Evolutionary conservation across 2,797 vertebrate genomes (phyloP), one percentile per base, ranked within the genome.

Genomic region (Anguilla pacifica): DNA sequence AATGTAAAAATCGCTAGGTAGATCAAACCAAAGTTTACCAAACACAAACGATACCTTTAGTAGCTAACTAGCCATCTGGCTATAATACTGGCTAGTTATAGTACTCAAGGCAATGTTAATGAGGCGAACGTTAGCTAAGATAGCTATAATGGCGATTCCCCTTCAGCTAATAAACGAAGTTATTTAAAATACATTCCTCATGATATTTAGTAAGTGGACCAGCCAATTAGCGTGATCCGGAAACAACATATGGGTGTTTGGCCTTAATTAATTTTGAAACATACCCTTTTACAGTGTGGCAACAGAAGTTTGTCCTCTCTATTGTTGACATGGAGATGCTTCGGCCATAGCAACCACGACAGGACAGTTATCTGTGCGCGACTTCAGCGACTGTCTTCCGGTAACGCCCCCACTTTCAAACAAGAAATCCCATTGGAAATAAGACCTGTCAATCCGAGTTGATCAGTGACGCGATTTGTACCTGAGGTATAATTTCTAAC

Each of bases 271-370:
- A 82, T 10, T 82, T 51, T 82, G 46, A 82, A 25, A 82, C 79
- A 49, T 82, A 82, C 79, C 79, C 46, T 22, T 82, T 82, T 51
- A n/a, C 46, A 49, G 17, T 25, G 79, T 15, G 79, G 79, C 43
- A 39, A 46, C 17, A 49, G 22, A 51, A 82, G 79, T 82, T 82
- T 82, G 79, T 49, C 43, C 46, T 46, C 79, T 10, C 79, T 82
- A 82, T 86, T 83, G 92, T 92, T 92, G 92, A 91, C 91, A 92
- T 91, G 92, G 91, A 92, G 86, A 91, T 90, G 83, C 74, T 57
- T 25, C 83, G 85, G 87, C 88, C 89, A 88, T 86, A 79, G 88
- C 90, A 92, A 90, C 90, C 87, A 74, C 67, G 57, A 81, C 82
- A 51, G 22, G 43, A 82, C 77, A 46, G 43, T 51, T 46, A 79